Evolutionary conservation across 30 jellyfish, hydroid and myxozoan species (phyloP), one percentile per base, ranked within the genome.

Genomic region (Cassiopea andromeda): DNA sequence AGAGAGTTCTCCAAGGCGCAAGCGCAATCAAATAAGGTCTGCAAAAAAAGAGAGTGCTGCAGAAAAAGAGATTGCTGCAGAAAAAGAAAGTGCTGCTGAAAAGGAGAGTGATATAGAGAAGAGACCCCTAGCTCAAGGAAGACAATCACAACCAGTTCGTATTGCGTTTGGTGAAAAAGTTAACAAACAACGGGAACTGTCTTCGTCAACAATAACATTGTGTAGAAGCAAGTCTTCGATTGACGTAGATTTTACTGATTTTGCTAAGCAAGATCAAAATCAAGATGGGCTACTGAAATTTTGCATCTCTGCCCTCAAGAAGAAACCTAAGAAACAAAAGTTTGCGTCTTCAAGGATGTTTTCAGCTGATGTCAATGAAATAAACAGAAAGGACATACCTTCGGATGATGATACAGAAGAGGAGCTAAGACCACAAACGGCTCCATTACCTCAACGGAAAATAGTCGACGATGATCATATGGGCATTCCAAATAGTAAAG

Each of bases 221-320:
- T 69, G 16, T 27, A 73, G 44, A 5, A 45, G 49, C 46, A 54
- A n/a, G 10, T 7, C 46, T 27, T 47, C 14, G 49, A 17, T 2
- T 7, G 54, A 57, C 1, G 66, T 27, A 27, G 38, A 27, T 27
- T 27, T 2, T 54, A 1, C 8, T 45, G 60, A 13, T 45, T 9
- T 27, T 1, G 73, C 13, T 9, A 48, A 49, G 38, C 54, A 3
- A 48, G 86, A 49, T 16, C 43, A 77, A 38, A 49, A 49, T 2
- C 43, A 74, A 1, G 90, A 77, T 46, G 66, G 67, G 48, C 44
- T 87, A 13, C 16, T 87, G 82, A 87, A 77, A 43, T 87, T 77
- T 19, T 78, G 90, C 48, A 18, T 69, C 5, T 87, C 94, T 4
- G 90, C 94, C 19, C 78, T 87, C 76, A 87, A 78, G 82, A 81